Percentiles rank a stretch among this genome's conserved stretches.
phyloP scores from a whole-genome alignment of 2,888 invertebrate genomes.

The Orthosia gothica region DNA sequence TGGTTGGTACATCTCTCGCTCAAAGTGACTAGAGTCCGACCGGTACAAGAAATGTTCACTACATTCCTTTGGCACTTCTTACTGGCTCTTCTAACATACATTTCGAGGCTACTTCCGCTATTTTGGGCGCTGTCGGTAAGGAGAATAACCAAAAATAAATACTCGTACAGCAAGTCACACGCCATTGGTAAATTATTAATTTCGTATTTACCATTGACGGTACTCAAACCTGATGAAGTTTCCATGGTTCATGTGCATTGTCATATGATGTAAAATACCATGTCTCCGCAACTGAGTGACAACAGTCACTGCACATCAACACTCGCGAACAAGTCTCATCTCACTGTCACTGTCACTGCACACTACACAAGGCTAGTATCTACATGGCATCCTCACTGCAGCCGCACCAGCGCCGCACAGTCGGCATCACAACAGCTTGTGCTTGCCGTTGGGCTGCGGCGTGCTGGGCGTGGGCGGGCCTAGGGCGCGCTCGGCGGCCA shows the following conservation, averaged over 20 bases:
- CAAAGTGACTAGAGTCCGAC: constrained; percentile 65
- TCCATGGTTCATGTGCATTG: background rate
- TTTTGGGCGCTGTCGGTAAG: background rate
- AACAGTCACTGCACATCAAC: background rate
- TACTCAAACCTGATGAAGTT: background rate
- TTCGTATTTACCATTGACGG: background rate
- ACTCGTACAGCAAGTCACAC: no score
- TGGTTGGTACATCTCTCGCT: constrained; percentile 42
- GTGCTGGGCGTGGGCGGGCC: constrained; percentile 84
- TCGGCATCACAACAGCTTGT: constrained; percentile 91
- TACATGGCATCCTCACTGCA: constrained; percentile 24
- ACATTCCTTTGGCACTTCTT: constrained; percentile 50
- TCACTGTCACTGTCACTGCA: constrained; percentile 21
- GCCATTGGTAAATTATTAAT: no score
- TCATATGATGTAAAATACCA: background rate
- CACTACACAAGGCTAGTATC: constrained; percentile 59
- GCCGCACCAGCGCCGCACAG: constrained; percentile 9
- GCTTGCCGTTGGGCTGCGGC: constrained; percentile 90
- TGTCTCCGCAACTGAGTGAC: background rate
- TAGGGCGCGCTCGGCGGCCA: constrained; percentile 94
- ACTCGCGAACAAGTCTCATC: background rate
- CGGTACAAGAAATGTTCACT: constrained; percentile 43
- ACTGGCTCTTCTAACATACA: constrained; percentile 17
- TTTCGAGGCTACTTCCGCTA: background rate
- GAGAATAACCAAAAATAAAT: background rate